Evolutionary conservation across 2,888 invertebrate species (phyloP), one percentile per base, ranked within the genome.

Genomic region (Octonoba sinensis): DNA sequence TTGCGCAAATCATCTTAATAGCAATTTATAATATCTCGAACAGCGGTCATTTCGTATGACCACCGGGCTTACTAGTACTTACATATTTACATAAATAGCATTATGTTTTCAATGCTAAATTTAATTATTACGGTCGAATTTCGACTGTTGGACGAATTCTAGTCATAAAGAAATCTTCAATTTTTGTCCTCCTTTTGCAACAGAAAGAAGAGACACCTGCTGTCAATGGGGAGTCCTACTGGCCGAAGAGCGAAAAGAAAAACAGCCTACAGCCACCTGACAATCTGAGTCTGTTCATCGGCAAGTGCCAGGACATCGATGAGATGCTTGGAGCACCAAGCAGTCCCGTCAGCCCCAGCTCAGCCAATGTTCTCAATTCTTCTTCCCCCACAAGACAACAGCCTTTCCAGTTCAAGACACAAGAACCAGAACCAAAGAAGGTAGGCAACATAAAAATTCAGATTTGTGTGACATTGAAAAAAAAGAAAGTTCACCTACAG

Each of bases 301-400:
- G 96, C 15, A 92, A 92, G 76, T 94, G 94, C 88, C 93, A 93
- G 57, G 94, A 96, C 88, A 96, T 96, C 86, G 96, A 96, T 87
- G 96, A 97, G 87, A 92, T 97, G 87, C 90, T 97, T 83, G 96
- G 95, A 8, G 86, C 87, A 16, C 74, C 78, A 2, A 36, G 8
- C 36, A 75, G 71, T 27, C 83, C 82, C 1, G 54, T 78, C 15
- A 83, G 83, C 74, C 83, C 83, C 1, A 57, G 72, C 47, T 73
- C 83, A 1, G 77, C 77, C 0, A 36, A 36, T 24, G 24, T 71
- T 20, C n/a, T 20, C 3, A 70, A 54, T 56, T 76, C 71, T 1
- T 49, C 82, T 49, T 82, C 84, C 36, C 82, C 84, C 6, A 59
- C 62, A 15, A 81, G 60, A 44, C 75, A 71, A 36, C 74, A 82